Percentiles rank a stretch among this genome's conserved stretches.
Evolutionary conservation across 2,797 vertebrate genomes (phyloP).

Genomic region (Octomys mimax): DNA sequence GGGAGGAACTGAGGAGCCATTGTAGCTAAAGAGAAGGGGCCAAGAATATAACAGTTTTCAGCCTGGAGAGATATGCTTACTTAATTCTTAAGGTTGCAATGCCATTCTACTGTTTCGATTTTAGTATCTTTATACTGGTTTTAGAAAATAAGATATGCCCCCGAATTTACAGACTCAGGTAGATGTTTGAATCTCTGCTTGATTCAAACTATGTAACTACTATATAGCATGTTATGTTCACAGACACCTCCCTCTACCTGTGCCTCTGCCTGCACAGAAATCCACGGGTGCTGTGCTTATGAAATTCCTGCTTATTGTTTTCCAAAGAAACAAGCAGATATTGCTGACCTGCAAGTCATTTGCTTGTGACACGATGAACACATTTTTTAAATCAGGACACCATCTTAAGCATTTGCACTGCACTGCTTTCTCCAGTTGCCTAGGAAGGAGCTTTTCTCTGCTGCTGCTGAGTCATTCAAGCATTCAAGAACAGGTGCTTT

Average conservation of each 20-base stretch:
- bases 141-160: neutral
- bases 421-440: neutral
- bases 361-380: neutral
- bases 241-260: neutral
- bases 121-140: neutral
- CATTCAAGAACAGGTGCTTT: neutral
- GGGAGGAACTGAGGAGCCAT: neutral
- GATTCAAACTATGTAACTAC: too few species aligned
- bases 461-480: neutral
- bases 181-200: neutral
- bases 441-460: neutral
- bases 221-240: neutral
- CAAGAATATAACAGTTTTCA: neutral
- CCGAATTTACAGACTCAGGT: neutral
- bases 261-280: neutral
- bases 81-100: neutral
- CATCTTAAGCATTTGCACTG: neutral
- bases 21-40: neutral
- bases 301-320: neutral
- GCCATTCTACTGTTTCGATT: neutral
- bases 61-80: neutral
- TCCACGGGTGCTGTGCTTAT: neutral
- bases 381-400: neutral
- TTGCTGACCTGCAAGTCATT: neutral
- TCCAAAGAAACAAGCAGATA: neutral